Base-by-base conservation (phyloP, 2,113 vertebrate genomes). In the Serinus canaria region DNA sequence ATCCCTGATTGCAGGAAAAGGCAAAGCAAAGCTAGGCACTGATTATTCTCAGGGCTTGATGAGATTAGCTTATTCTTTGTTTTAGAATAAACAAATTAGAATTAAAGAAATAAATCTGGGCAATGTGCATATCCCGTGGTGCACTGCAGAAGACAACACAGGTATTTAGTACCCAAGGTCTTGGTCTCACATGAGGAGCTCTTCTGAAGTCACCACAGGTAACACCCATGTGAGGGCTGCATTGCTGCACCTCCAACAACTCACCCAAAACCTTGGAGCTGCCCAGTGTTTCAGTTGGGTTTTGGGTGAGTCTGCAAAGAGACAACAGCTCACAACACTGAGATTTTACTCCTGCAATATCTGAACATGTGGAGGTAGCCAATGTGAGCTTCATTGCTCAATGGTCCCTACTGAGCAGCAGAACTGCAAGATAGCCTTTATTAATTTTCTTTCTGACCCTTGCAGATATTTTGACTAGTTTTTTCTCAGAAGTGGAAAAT, bases 171-270 rank as follows among this genome's bases (percentile, higher is more conserved):
- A 19, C 28, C 24, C 18, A 24, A 23, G 58, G 17, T 7, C 25
- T 39, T 37, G 28, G 18, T 55, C 15, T 39, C 55, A 15, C 3
- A 1, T 1, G 25, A 14, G 31, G 23, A 69, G 39, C 0, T 2
- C 17, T 13, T 16, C 25, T 67, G 44, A 63, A 50, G 33, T 3
- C 64, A 24, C 41, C 16, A 9, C 3, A 56, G 22, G 14, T 56
- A 75, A 70, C 0, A 72, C 3, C 53, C 69, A 8, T 0, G 11
- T 9, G 44, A 46, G 27, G 1, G 7, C 13, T 59, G 30, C 27
- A 8, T 15, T n/a, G 20, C 41, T 77, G 37, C 55, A 59, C 28
- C 64, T 62, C 25, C 46, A 62, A 4, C 6, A 37, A 15, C 1
- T 28, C 49, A 30, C 20, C 30, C 37, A 1, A 50, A 53, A 37